Percentiles rank a stretch among this genome's conserved stretches.
Evolutionary conservation across 2,797 vertebrate species (phyloP).

Genomic region (Pyrocephalus nanus): DNA sequence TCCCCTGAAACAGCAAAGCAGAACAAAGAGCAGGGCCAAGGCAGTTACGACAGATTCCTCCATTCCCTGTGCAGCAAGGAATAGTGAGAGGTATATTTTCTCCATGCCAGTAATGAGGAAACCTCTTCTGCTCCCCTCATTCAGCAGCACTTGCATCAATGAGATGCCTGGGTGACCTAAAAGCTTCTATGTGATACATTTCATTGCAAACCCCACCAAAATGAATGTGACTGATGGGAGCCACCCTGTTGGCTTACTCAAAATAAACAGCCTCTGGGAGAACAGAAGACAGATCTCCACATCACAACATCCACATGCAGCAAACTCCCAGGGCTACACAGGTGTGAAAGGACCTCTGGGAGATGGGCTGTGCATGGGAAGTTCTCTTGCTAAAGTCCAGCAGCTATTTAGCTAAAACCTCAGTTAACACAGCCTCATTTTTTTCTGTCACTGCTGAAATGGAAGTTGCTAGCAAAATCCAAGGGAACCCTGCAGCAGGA

Average conservation of each 20-base stretch:
- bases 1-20: background rate
- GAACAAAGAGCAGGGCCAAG: background rate
- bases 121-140: background rate
- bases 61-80: background rate
- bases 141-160: background rate
- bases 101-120: background rate
- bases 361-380: background rate
- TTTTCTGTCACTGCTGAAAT: background rate
- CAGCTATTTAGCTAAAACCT: background rate
- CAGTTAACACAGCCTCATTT: background rate
- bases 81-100: background rate
- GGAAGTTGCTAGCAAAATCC: background rate
- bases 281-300: background rate
- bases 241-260: background rate
- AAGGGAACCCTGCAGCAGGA: background rate
- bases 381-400: background rate
- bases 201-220: background rate
- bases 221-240: background rate
- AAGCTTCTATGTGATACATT: background rate
- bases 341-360: background rate
- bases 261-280: background rate
- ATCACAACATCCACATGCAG: accelerated
- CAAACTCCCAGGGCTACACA: background rate
- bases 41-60: background rate
- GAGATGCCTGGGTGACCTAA: background rate